phyloP scores from a whole-genome alignment of 2,797 vertebrate species.

The Eleutherodactylus coqui region DNA sequence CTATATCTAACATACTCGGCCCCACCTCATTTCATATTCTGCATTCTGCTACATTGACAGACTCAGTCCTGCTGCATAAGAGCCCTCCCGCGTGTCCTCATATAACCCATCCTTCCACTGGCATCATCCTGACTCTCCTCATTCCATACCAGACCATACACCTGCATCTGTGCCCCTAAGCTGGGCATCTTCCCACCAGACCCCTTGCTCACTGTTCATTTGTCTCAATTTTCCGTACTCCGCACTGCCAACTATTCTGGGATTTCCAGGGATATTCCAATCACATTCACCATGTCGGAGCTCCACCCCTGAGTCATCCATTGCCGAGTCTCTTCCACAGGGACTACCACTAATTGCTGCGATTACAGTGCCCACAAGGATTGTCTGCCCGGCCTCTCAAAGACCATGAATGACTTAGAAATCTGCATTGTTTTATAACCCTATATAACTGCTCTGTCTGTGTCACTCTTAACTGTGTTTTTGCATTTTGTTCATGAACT shows the following conservation, averaged over 20 bases:
- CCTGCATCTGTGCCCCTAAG: background rate
- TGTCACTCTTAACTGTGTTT: no score
- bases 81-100: slow-evolving; percentile 14
- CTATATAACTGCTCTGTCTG: no score
- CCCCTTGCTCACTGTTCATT: background rate
- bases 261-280: background rate
- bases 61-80: background rate
- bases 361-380: no score
- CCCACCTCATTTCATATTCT: background rate
- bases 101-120: background rate
- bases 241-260: background rate
- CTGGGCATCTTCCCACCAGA: slow-evolving; percentile 10
- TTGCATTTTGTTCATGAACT: no score
- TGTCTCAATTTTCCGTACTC: background rate
- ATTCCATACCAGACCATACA: background rate
- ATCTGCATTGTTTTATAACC: no score
- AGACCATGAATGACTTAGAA: no score
- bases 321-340: no score
- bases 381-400: no score
- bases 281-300: background rate
- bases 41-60: background rate
- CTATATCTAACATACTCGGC: background rate
- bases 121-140: background rate
- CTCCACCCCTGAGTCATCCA: no score
- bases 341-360: no score